These are phyloP conservation scores for Malthinus flaveolus DNA, from an alignment of 2,888 invertebrate genomes.

Conservation along the genomic window DNA sequence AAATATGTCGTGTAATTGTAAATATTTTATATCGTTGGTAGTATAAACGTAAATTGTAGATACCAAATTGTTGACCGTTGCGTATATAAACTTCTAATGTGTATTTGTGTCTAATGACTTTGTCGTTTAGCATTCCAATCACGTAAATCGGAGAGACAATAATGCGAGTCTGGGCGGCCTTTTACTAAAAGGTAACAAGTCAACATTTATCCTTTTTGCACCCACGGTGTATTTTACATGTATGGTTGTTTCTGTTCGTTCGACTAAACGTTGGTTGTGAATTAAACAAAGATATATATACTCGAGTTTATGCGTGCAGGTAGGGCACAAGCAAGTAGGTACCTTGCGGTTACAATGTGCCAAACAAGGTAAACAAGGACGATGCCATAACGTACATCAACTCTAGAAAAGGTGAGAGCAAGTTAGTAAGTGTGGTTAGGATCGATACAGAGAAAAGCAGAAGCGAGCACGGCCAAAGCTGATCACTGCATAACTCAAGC, in stretches of 20 bases:
- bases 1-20: neutral
- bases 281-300: slow-evolving; percentile 43
- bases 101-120: slow-evolving; percentile 38
- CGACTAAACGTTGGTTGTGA: slow-evolving; percentile 34
- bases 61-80: slow-evolving; percentile 13
- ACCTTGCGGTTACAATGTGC: slow-evolving; percentile 29
- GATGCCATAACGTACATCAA: slow-evolving; percentile 25
- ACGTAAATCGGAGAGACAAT: slow-evolving; percentile 48
- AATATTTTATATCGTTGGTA: neutral
- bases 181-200: slow-evolving; percentile 43
- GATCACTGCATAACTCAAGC: slow-evolving; percentile 48
- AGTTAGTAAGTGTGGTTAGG: slow-evolving; percentile 38
- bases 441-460: slow-evolving; percentile 46
- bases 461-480: slow-evolving; percentile 44
- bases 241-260: slow-evolving; percentile 36
- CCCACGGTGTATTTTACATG: slow-evolving; percentile 33
- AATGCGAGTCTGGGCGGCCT: slow-evolving; percentile 45
- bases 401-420: slow-evolving; percentile 33
- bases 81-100: slow-evolving; percentile 6
- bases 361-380: slow-evolving; percentile 32
- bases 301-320: slow-evolving; percentile 28
- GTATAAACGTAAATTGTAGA: neutral
- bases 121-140: slow-evolving; percentile 43
- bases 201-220: slow-evolving; percentile 37
- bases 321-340: slow-evolving; percentile 27